Evolutionary conservation across 2,797 vertebrate species (phyloP), one percentile per base, ranked within the genome.

Genomic region (Peromyscus melanophrys): DNA sequence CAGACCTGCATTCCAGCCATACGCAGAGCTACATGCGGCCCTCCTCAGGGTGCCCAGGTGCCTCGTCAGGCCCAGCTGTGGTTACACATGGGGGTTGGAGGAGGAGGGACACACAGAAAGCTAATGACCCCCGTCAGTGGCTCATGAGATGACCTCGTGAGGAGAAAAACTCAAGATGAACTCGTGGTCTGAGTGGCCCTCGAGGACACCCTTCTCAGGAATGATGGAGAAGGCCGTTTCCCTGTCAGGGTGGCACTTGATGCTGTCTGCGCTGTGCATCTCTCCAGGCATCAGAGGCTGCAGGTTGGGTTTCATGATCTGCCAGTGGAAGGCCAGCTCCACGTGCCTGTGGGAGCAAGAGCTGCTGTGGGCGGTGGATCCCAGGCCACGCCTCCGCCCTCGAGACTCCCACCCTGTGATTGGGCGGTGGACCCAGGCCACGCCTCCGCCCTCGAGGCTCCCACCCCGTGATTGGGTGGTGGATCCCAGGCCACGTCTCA

Each of bases 241-340:
- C 21, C 94, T 96, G 77, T 99, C 99, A 3, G 34, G 94, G 71
- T 98, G 93, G 92, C 98, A 98, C 88, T 99, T 98, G 94, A 99
- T 96, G 40, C 98, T 94, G 5, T 93, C 95, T 0, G 94, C 71
- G 63, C 98, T 97, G 25, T 90, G 97, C 55, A 43, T 88, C 97
- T 99, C 98, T 92, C 98, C 98, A 1, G 99, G 98, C 90, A 98
- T 96, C 27, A 98, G 93, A 21, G 98, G 96, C 92, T 97, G 97
- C 97, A 99, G 96, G 97, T 99, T 99, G 96, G 99, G 99, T 94
- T 99, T 99, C 98, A 99, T 97, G 96, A 99, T 98, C 98, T 99
- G 99, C 99, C 99, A 99, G 97, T 98, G 98, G 98, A 99, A 99
- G 21, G 99, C 98, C 98, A 99, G 98, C 96, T 99, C 99, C 98